Evolutionary conservation across 2,888 invertebrate genomes (phyloP).

Genomic region (Smittia sp.): DNA sequence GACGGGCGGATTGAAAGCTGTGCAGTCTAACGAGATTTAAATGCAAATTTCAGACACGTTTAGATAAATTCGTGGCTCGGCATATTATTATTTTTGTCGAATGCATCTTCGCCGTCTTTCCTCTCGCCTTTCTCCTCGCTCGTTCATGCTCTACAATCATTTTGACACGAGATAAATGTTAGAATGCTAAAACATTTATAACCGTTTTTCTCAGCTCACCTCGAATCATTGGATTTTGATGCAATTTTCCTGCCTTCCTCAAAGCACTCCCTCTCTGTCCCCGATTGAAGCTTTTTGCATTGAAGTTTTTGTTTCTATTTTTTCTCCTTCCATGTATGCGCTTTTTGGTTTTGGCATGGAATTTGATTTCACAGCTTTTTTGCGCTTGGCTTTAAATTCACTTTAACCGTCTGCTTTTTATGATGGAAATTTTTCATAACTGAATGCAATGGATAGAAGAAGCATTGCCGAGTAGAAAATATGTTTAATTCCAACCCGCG

Average conservation of each 20-base stretch:
- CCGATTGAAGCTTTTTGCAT: background rate
- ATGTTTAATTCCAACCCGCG: background rate
- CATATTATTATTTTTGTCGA: slow-evolving; percentile 11
- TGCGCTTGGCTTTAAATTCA: background rate
- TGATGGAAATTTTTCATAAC: slow-evolving; percentile 20
- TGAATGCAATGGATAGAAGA: slow-evolving; percentile 1
- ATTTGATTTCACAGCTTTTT: slow-evolving; percentile 19
- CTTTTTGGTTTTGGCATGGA: background rate
- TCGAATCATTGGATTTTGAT: slow-evolving; percentile 36
- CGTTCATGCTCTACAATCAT: background rate
- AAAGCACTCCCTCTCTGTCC: background rate
- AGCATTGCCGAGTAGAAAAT: background rate
- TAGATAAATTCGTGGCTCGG: slow-evolving; percentile 30
- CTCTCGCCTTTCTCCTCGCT: background rate
- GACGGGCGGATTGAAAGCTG: slow-evolving; percentile 8
- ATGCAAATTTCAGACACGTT: slow-evolving; percentile 40
- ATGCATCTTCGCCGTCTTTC: slow-evolving; percentile 8
- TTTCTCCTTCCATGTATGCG: background rate
- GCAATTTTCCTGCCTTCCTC: background rate
- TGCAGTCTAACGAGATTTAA: slow-evolving; percentile 33
- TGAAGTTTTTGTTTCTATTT: slow-evolving; percentile 2
- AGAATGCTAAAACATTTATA: slow-evolving; percentile 24
- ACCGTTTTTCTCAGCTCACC: slow-evolving; percentile 18
- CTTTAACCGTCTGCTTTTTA: background rate
- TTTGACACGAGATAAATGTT: slow-evolving; percentile 38